phyloP scores from a whole-genome alignment of 2,797 vertebrate genomes.

The Falco concolor region DNA sequence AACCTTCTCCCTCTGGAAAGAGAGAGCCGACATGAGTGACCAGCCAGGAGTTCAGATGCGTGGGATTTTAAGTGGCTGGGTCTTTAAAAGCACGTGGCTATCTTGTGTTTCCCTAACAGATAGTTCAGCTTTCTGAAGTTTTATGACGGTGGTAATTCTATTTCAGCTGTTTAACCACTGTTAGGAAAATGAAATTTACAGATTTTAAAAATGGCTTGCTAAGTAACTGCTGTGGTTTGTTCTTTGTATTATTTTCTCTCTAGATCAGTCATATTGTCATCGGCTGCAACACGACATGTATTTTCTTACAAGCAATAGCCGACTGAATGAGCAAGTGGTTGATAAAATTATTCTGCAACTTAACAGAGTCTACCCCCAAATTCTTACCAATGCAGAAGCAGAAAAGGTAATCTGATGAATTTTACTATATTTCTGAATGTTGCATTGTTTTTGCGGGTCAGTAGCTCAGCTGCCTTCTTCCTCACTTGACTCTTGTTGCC shows the following conservation, averaged over 20 bases:
- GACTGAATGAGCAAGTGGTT: constrained; percentile 86
- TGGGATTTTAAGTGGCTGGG: background rate
- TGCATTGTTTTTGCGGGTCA: background rate
- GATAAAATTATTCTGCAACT: constrained; percentile 95
- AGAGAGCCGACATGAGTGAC: background rate
- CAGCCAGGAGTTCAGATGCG: background rate
- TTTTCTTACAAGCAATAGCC: constrained; percentile 81
- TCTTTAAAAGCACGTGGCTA: background rate
- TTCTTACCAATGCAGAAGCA: constrained; percentile 93
- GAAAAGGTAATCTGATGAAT: constrained; percentile 79
- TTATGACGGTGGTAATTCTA: background rate
- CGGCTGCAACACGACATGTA: constrained; percentile 86
- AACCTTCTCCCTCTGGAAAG: background rate
- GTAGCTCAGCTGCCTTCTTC: background rate
- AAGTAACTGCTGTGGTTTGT: background rate
- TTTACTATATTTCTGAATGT: background rate
- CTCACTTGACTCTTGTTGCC: accelerated
- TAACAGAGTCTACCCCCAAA: constrained; percentile 95
- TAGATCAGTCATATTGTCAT: constrained; percentile 79
- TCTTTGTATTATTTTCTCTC: background rate
- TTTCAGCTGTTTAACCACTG: background rate
- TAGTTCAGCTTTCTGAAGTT: background rate
- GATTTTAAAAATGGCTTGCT: background rate
- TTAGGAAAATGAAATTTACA: background rate
- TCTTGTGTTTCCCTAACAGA: background rate